Conservation (phyloP, 2,888 invertebrate genomes). For the Drosophila planitibia region DNA sequence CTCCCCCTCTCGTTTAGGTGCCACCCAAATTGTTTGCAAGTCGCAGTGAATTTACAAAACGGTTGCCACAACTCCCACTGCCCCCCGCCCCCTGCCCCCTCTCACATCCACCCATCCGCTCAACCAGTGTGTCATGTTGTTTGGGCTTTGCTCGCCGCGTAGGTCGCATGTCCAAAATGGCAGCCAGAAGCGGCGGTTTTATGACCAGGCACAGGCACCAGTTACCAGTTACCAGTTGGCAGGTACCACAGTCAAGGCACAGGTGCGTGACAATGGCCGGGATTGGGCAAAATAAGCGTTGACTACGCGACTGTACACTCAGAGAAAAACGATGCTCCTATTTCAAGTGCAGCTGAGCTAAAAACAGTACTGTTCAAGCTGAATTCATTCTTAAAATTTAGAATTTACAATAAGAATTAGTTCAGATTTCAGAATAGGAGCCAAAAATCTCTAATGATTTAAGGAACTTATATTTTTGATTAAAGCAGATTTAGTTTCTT, state of each 20-base stretch:
- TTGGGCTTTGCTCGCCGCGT: slow-evolving; percentile 15
- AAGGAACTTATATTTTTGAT: not conserved
- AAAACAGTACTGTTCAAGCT: accelerated
- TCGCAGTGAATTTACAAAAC: slow-evolving; percentile 50
- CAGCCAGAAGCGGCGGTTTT: slow-evolving; percentile 44
- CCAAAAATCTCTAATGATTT: not conserved
- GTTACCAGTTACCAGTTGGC: slow-evolving; percentile 7
- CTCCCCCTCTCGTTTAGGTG: not conserved
- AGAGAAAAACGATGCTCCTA: not conserved
- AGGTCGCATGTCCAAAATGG: slow-evolving; percentile 38
- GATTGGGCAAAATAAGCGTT: slow-evolving; percentile 43
- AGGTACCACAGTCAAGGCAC: slow-evolving; percentile 10
- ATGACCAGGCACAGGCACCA: slow-evolving; percentile 28
- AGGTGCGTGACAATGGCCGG: slow-evolving; percentile 63
- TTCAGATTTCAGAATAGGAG: not conserved
- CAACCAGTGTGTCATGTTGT: slow-evolving; percentile 30
- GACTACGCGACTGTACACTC: not conserved
- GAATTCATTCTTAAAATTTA: not conserved
- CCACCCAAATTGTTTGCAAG: slow-evolving; percentile 27
- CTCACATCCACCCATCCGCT: not conserved
- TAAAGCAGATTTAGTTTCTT: not conserved
- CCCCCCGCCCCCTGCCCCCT: not conserved
- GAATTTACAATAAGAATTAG: not conserved
- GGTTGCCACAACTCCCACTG: not conserved
- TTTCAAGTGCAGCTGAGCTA: not conserved